These are phyloP conservation scores for Psylliodes chrysocephalus DNA, from an alignment of 2,888 invertebrate species.

Conservation along the genomic window DNA sequence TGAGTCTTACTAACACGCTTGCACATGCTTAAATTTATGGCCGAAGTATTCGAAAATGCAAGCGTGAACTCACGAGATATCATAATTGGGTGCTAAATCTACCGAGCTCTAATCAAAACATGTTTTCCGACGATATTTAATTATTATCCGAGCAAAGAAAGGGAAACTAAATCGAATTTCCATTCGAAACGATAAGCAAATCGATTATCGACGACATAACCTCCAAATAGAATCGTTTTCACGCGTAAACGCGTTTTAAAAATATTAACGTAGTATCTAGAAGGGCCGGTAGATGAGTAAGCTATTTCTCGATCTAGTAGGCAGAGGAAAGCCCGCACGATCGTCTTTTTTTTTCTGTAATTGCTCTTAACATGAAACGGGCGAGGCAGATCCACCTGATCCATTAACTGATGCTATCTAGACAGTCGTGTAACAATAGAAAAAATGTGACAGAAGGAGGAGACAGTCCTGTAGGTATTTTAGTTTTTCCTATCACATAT, in stretches of 20 bases:
- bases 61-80: conserved; percentile 26
- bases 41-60: conserved; percentile 21
- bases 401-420: conserved; percentile 53
- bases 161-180: neutral
- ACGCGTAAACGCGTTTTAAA: neutral
- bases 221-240: conserved; percentile 10
- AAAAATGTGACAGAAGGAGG: conserved; percentile 1
- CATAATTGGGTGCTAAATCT: conserved; percentile 32
- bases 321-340: conserved; percentile 27
- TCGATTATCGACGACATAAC: neutral
- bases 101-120: conserved; percentile 14
- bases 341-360: conserved; percentile 50
- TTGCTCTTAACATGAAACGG: conserved; percentile 58
- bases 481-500: no score
- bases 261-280: conserved; percentile 7
- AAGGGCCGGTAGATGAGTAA: conserved; percentile 14
- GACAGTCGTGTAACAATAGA: conserved; percentile 27
- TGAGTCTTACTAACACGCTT: conserved; percentile 43
- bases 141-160: no score
- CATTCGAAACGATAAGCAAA: neutral
- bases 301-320: conserved; percentile 9
- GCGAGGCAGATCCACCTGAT: conserved; percentile 58
- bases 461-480: neutral
- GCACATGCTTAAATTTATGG: conserved; percentile 31
- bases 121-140: conserved; percentile 10